Conservation (phyloP, 2,888 invertebrate species). For the Apotomis turbidana region DNA sequence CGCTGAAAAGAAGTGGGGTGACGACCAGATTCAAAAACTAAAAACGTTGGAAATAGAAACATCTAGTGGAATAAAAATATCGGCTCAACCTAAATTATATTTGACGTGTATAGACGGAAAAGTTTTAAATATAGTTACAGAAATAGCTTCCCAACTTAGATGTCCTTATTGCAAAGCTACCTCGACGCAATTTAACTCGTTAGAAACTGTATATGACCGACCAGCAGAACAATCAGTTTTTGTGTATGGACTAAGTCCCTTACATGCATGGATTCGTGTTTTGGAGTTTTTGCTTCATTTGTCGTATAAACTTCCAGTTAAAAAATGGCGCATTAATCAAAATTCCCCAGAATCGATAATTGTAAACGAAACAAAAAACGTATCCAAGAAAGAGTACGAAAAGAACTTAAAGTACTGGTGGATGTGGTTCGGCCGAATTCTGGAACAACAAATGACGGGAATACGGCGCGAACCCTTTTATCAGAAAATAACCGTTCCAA, state of each 20-base stretch:
- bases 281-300: conserved; percentile 5
- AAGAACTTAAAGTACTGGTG: not conserved
- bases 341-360: not conserved
- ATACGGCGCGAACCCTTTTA: conserved; percentile 5
- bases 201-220: not conserved
- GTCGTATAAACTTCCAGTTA: not conserved
- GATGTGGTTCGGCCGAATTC: conserved; percentile 5
- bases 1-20: not conserved
- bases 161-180: conserved; percentile 17
- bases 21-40: conserved; percentile 6
- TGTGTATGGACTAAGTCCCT: not conserved
- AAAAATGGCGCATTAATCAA: conserved; percentile 6
- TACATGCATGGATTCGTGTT: not conserved
- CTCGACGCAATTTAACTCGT: conserved; percentile 8
- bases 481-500: not conserved
- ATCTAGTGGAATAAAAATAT: not conserved
- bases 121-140: conserved; percentile 1
- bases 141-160: conserved; percentile 15
- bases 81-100: not conserved
- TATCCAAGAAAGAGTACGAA: not conserved
- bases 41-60: not conserved
- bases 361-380: not conserved
- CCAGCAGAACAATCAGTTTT: conserved; percentile 9
- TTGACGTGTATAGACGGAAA: not conserved
- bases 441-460: conserved; percentile 9